phyloP scores from a whole-genome alignment of 2,113 vertebrate genomes.

The crab-eating macaque (Macaca fascicularis) region T2T-MFA8v1.1 NC_088392.1:9817001-9817500 shows the following conservation, averaged over 20 bases:
- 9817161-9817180: background rate
- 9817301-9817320: background rate
- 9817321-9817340: background rate
- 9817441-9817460: background rate
- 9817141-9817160: background rate
- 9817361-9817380: background rate
- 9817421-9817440: background rate
- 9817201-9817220: background rate
- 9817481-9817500: background rate
- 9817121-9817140: background rate
- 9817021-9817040: background rate
- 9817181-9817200: background rate
- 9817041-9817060: background rate
- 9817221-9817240: background rate
- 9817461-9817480: background rate
- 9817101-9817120: background rate
- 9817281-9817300: background rate
- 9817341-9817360: background rate
- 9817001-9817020: background rate
- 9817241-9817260: conserved; percentile 28
- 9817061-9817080: background rate
- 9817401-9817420: background rate
- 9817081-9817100: conserved; percentile 39
- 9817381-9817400: background rate
- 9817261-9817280: background rate